A percentile compares a stretch with the other conserved stretches of the same genome.
phyloP scores from a whole-genome alignment of 2,797 vertebrate genomes.

The Chloroceryle amazona region DNA sequence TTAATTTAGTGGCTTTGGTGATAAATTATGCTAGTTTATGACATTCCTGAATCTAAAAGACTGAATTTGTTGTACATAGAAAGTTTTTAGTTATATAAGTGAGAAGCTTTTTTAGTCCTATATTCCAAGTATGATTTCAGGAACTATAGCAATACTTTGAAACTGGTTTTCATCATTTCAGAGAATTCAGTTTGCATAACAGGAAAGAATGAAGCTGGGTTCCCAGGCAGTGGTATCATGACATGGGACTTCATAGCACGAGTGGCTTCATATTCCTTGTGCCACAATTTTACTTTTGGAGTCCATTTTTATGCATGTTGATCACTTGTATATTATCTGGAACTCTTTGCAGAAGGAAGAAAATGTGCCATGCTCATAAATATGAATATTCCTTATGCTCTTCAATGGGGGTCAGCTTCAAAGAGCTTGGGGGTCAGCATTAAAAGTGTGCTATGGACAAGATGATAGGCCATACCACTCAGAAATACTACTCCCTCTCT shows the following conservation, averaged over 20 bases:
- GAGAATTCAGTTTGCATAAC: neutral
- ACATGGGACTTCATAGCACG: neutral
- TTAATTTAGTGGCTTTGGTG: neutral
- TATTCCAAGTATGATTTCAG: neutral
- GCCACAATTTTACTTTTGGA: neutral
- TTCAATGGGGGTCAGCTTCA: neutral
- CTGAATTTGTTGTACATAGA: neutral
- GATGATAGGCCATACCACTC: neutral
- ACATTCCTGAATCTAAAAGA: neutral
- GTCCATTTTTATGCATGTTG: neutral
- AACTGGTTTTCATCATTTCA: neutral
- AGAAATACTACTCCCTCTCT: neutral
- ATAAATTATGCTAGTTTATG: neutral
- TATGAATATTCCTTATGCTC: neutral
- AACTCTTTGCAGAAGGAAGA: neutral
- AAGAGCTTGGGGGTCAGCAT: neutral
- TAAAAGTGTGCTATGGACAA: neutral
- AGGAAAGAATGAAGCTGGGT: neutral
- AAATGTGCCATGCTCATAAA: neutral
- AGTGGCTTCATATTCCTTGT: neutral
- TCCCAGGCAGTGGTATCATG: neutral
- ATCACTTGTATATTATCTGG: neutral
- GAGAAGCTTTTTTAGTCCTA: neutral
- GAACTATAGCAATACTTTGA: neutral
- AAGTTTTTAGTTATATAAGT: neutral